phyloP scores from a whole-genome alignment of 1,140 invertebrate species.

The Tenebrio molitor region DNA sequence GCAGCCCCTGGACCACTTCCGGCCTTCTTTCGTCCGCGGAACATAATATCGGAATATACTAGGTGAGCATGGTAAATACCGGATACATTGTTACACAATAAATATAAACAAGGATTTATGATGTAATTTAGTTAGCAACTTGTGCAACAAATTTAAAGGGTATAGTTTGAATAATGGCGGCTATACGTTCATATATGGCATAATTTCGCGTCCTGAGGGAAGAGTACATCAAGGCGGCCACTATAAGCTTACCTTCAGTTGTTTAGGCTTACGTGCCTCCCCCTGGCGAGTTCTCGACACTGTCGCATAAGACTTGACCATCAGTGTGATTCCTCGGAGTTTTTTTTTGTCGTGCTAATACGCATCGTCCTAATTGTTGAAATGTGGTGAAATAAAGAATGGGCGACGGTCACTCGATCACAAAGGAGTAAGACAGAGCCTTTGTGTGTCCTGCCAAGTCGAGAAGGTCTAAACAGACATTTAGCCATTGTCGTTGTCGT shows the following conservation, averaged over 20 bases:
- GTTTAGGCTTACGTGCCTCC: constrained; percentile 29
- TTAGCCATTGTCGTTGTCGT: constrained; percentile 43
- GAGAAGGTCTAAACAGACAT: constrained; percentile 37
- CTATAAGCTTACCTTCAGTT: constrained; percentile 33
- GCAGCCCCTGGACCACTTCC: too few species aligned
- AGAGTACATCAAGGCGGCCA: constrained; percentile 53
- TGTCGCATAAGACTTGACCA: constrained; percentile 12
- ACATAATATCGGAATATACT: constrained; percentile 15
- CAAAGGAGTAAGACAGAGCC: constrained; percentile 46
- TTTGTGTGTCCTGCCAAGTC: constrained; percentile 50
- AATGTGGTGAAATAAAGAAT: constrained; percentile 5
- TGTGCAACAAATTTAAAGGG: constrained; percentile 57
- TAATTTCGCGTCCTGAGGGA: constrained; percentile 54
- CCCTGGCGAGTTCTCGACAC: neutral
- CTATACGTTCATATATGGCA: constrained; percentile 55
- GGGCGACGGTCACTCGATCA: constrained; percentile 29
- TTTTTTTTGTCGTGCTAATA: too few species aligned
- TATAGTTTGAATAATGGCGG: constrained; percentile 56
- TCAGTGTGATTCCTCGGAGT: too few species aligned
- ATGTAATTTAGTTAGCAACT: constrained; percentile 56
- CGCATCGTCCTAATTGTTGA: neutral
- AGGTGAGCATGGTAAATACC: constrained; percentile 23
- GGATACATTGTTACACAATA: constrained; percentile 48
- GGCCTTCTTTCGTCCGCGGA: too few species aligned
- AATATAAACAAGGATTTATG: constrained; percentile 56